Percentiles rank a stretch among this genome's conserved stretches.
phyloP scores from a whole-genome alignment of 2,888 invertebrate species.

The Cerceris rybyensis region DNA sequence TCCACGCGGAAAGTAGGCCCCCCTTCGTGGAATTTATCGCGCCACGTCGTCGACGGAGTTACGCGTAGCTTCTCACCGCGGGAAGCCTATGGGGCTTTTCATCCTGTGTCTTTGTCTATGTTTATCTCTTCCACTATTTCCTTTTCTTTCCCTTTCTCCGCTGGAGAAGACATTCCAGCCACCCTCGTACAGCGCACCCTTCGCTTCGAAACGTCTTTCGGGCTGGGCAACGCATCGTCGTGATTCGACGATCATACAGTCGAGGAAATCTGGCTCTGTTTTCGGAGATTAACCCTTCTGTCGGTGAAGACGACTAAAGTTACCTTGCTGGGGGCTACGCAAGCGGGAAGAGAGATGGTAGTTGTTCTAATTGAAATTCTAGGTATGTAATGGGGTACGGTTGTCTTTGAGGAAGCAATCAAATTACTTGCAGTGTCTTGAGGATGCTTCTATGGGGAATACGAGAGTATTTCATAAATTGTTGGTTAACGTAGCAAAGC shows the following conservation, averaged over 20 bases:
- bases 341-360: no score
- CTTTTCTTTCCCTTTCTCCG: no score
- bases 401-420: no score
- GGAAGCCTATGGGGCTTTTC: conserved; percentile 39
- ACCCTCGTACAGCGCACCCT: no score
- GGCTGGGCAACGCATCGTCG: not conserved
- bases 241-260: not conserved
- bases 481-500: no score
- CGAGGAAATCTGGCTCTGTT: conserved; percentile 6
- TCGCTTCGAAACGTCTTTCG: not conserved
- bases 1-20: conserved; percentile 41
- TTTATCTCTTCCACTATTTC: conserved; percentile 16
- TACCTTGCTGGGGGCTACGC: no score
- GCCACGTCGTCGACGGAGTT: conserved; percentile 55
- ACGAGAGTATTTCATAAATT: no score
- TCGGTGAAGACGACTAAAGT: no score
- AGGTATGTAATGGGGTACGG: no score
- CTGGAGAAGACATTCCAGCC: no score
- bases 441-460: no score
- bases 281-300: not conserved
- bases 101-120: conserved; percentile 41
- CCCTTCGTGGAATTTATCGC: conserved; percentile 64
- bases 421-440: no score
- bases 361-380: not conserved
- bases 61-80: conserved; percentile 41